These are phyloP conservation scores for Spermophilus dauricus DNA, from an alignment of 2,113 vertebrate genomes.

Conservation along the genomic window DNA sequence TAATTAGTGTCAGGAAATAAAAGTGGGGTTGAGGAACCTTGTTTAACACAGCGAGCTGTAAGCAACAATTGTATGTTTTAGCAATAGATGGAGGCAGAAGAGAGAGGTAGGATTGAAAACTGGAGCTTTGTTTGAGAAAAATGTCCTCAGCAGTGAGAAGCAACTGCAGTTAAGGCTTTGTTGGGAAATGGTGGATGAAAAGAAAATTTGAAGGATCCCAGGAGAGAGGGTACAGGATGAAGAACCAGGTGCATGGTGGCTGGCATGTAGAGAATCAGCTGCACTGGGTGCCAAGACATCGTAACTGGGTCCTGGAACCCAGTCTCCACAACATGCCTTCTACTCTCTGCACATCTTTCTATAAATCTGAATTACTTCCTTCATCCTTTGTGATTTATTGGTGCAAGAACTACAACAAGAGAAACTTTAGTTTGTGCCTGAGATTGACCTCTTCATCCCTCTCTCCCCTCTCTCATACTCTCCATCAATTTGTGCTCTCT, in stretches of 20 bases:
- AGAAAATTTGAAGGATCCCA: not conserved
- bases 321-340: too few relatives aligned
- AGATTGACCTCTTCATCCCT: not conserved
- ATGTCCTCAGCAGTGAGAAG: not conserved
- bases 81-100: not conserved
- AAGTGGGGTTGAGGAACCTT: not conserved
- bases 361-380: not conserved
- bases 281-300: not conserved
- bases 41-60: not conserved
- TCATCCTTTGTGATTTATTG: rapidly evolving
- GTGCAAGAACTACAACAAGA: not conserved
- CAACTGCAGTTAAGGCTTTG: not conserved
- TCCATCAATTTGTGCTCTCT: not conserved
- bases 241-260: not conserved
- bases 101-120: not conserved
- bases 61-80: not conserved
- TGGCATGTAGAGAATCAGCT: not conserved
- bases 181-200: not conserved
- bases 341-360: not conserved
- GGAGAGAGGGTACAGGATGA: too few relatives aligned
- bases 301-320: not conserved
- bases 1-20: not conserved
- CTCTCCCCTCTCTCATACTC: not conserved
- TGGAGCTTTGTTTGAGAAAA: not conserved
- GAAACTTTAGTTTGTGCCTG: not conserved